Evolutionary conservation across 1,140 invertebrate species (phyloP), one percentile per base, ranked within the genome.

Genomic region (Drosophila leontia): DNA sequence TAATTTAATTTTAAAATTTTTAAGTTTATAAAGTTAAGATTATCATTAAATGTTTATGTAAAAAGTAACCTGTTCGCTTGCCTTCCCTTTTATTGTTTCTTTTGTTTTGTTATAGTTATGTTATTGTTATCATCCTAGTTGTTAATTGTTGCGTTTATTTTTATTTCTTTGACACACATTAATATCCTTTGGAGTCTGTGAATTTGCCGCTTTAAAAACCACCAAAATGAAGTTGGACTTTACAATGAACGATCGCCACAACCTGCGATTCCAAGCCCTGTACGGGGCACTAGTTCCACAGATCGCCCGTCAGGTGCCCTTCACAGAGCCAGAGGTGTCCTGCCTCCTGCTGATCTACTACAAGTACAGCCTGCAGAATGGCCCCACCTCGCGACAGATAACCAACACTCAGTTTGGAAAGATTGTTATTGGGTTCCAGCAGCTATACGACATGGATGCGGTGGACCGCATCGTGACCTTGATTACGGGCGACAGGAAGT

Each of bases 331-430:
- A 5, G 65, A 68, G 37, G 65, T 68, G 26, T 50, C 65, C 45
- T 68, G 65, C 45, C 48, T 68, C 29, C 65, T 68, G 61, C 15
- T 68, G 44, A 65, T 68, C 15, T 68, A 68, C 45, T 68, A 51
- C 60, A 68, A 68, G 29, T 68, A 19, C 26, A 35, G 44, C 35
- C 61, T 68, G 13, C 65, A 68, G 29, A 68, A 68, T 12, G 65
- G 65, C 12, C 44, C 60, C 59, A 17, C 45, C 3, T 29, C 65
- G 2, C 60, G 65, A 15, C 13, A 11, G 19, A 68, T 68, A 34
- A 68, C 65, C 7, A 64, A 29, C 19, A 6, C 12, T 2, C 65
- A 68, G 29, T 47, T 68, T 9, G 60, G 17, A 3, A 68, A 65
- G 19, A 68, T 68, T 1, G 65, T 68, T 19, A 68, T 68, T 0